phyloP scores from a whole-genome alignment of 2,797 vertebrate species.

The Sebastes matsubarae region DNA sequence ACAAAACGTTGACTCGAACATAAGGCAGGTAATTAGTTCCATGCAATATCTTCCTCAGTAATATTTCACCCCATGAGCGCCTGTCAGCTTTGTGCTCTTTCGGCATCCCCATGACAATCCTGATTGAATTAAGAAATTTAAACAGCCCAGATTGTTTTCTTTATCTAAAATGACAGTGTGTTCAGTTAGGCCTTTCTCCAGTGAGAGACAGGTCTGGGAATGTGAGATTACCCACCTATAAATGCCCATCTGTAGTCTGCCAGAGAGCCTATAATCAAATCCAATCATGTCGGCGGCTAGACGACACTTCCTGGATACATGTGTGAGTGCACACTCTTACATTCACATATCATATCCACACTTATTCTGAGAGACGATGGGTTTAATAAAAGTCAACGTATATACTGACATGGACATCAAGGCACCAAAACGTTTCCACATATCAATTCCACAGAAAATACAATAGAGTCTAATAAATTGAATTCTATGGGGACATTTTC shows the following conservation, averaged over 20 bases:
- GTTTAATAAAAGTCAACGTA: conserved; percentile 10
- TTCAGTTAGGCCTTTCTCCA: neutral
- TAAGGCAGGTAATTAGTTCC: neutral
- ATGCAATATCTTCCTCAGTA: neutral
- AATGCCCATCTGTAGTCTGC: conserved; percentile 4
- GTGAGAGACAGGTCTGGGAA: conserved; percentile 2
- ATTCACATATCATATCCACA: neutral
- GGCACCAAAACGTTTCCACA: neutral
- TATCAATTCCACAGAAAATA: conserved; percentile 5
- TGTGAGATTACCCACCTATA: conserved; percentile 23
- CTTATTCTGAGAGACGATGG: neutral
- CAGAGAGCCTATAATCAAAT: conserved; percentile 41
- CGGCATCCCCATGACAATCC: neutral
- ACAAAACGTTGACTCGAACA: neutral
- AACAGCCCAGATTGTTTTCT: neutral
- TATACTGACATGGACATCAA: neutral
- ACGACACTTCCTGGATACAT: neutral
- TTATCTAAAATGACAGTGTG: conserved; percentile 8
- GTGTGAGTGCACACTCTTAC: neutral
- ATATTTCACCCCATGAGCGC: neutral
- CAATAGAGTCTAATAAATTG: conserved; percentile 1
- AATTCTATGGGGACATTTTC: neutral
- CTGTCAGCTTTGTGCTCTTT: neutral
- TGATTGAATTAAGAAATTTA: conserved; percentile 15
- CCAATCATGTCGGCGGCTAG: conserved; percentile 17